Base-by-base conservation (phyloP, 1,140 invertebrate genomes). In the Aphaenogaster floridana region DNA sequence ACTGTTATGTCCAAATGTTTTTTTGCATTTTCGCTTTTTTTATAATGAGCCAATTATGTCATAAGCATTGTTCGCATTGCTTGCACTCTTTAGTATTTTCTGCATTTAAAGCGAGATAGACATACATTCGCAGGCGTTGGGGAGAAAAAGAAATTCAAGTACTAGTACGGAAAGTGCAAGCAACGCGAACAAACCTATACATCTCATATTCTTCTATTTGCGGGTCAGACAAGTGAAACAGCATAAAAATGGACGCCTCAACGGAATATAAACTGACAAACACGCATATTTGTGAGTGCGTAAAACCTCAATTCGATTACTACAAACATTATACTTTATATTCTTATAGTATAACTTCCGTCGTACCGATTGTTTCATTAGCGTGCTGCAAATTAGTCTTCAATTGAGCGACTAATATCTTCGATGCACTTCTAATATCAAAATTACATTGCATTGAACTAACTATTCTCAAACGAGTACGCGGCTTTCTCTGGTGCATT, bases 381-480 rank as follows among this genome's bases (percentile, higher is more conserved):
- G 28, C 2, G n/a, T 74, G 11, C n/a, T 57, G 52, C 9, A 74
- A 74, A 39, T 54, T 74, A 39, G 8, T 13, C n/a, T 76, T n/a
- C 13, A n/a, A 59, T 61, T 42, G n/a, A 6, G 36, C 5, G 15
- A 8, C 0, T 28, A 28, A 28, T 28, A 28, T 28, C 28, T 28
- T 28, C 1, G 5, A 11, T 36, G 2, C 17, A 74, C 3, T 76
- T 42, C 45, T 59, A 7, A n/a, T 68, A 9, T 28, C 13, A 9
- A 57, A 72, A 72, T 54, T 72, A n/a, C 3, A 68, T 34, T 72
- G 63, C 36, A 54, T 13, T 42, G 21, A 81, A 69, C 6, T 68
- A n/a, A 17, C 3, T 21, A 11, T 36, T 81, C 13, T 54, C 11
- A 34, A 42, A 34, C 1, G 4, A 69, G n/a, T 9, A 21, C 9